Conservation (phyloP, 2,113 vertebrate species). For the Perccottus glenii region DNA sequence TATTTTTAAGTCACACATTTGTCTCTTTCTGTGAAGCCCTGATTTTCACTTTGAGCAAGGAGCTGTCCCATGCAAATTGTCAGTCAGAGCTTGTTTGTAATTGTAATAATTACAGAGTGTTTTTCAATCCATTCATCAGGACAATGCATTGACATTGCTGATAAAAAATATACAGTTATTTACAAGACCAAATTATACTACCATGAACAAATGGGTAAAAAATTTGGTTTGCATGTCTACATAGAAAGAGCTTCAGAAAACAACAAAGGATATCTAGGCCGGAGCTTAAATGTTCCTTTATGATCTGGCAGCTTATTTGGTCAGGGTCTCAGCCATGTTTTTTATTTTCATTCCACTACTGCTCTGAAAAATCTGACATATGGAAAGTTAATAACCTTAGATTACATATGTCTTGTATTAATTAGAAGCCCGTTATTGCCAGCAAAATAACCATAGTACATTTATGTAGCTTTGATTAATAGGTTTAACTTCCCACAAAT, state of each 20-base stretch:
- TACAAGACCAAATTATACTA: too few species aligned
- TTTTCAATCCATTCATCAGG: too few species aligned
- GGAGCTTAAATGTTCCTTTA: slow-evolving; percentile 57
- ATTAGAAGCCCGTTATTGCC: too few species aligned
- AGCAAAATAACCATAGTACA: too few species aligned
- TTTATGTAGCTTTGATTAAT: too few species aligned
- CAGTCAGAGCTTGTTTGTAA: neutral
- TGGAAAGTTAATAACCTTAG: too few species aligned
- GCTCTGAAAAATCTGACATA: slow-evolving; percentile 18
- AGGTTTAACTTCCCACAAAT: too few species aligned
- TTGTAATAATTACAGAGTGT: too few species aligned
- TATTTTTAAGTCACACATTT: slow-evolving; percentile 24
- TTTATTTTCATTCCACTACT: slow-evolving; percentile 52
- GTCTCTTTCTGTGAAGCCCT: slow-evolving; percentile 9
- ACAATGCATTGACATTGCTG: too few species aligned
- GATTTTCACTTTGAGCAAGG: slow-evolving; percentile 14
- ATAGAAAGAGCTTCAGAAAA: slow-evolving; percentile 33
- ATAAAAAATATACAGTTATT: too few species aligned
- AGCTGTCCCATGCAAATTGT: neutral
- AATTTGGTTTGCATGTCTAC: slow-evolving; percentile 15
- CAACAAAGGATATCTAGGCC: slow-evolving; percentile 55
- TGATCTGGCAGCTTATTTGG: slow-evolving; percentile 49
- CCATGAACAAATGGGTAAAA: neutral
- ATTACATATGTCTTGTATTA: too few species aligned
- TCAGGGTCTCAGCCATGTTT: slow-evolving; percentile 52